Conservation (phyloP, 2,113 vertebrate species). For the Hoplias malabaricus region DNA sequence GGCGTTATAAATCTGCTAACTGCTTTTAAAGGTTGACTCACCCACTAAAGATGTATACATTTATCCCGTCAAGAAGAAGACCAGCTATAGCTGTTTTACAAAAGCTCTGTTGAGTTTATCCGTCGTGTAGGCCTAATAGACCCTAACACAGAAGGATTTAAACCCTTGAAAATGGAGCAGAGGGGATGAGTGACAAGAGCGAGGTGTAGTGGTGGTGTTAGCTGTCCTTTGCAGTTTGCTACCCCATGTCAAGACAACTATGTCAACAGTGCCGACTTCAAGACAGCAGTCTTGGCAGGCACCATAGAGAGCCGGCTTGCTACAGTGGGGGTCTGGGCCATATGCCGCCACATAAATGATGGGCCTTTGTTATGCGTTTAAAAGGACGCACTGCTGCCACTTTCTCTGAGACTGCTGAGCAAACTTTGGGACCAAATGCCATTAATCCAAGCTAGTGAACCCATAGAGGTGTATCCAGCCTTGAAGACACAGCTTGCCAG, state of each 20-base stretch:
- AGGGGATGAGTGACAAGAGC: conserved; percentile 24
- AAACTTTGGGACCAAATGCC: conserved; percentile 55
- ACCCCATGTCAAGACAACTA: conserved; percentile 46
- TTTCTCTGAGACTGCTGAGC: conserved; percentile 50
- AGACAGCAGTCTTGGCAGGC: conserved; percentile 43
- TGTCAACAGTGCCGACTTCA: conserved; percentile 44
- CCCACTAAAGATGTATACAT: conserved; percentile 6
- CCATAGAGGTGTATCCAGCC: conserved; percentile 59
- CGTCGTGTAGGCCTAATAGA: neutral
- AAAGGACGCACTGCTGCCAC: conserved; percentile 57
- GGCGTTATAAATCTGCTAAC: neutral
- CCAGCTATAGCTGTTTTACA: conserved; percentile 2
- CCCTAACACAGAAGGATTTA: conserved; percentile 13
- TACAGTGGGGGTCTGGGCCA: conserved; percentile 55
- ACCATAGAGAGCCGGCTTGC: conserved; percentile 42
- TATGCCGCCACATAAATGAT: conserved; percentile 57
- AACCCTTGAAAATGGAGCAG: conserved; percentile 2
- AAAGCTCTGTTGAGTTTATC: neutral
- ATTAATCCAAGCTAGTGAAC: conserved; percentile 62
- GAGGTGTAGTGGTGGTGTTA: neutral
- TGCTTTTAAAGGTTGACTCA: neutral
- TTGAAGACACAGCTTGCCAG: conserved; percentile 54
- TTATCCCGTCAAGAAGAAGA: neutral
- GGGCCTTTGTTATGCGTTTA: conserved; percentile 57
- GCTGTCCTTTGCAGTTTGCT: conserved; percentile 28